phyloP scores from a whole-genome alignment of 1,140 invertebrate species.

The Polypedilum pembai region DNA sequence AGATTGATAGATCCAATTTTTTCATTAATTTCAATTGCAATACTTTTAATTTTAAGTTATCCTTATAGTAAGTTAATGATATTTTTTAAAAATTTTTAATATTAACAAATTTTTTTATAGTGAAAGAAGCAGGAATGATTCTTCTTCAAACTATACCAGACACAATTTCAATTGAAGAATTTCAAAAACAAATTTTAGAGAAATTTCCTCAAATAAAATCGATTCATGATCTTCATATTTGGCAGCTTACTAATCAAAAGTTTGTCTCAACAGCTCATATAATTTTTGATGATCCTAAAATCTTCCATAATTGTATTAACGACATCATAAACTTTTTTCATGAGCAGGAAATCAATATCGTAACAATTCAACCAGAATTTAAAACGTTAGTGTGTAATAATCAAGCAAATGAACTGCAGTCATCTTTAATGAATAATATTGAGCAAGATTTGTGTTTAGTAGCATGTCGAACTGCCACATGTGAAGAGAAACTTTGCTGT shows the following conservation, averaged over 20 bases:
- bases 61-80: constrained; percentile 59
- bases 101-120: constrained; percentile 44
- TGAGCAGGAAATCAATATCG: constrained; percentile 63
- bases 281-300: constrained; percentile 54
- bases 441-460: constrained; percentile 36
- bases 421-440: constrained; percentile 32
- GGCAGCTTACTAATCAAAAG: constrained; percentile 64
- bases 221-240: constrained; percentile 75
- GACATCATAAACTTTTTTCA: constrained; percentile 60
- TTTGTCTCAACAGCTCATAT: constrained; percentile 67
- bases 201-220: constrained; percentile 72
- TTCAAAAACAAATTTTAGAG: constrained; percentile 55
- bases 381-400: constrained; percentile 36
- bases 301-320: constrained; percentile 42
- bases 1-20: constrained; percentile 67
- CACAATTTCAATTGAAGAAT: constrained; percentile 62
- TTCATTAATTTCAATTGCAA: constrained; percentile 56
- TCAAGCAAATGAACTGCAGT: constrained; percentile 31
- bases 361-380: constrained; percentile 75
- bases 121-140: constrained; percentile 70
- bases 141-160: constrained; percentile 73
- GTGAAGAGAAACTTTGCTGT: not conserved
- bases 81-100: constrained; percentile 25
- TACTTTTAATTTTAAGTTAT: constrained; percentile 58
- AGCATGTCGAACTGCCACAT: constrained; percentile 34